Conservation (phyloP, 2,888 invertebrate genomes). For the Tetramorium bicarinatum region DNA sequence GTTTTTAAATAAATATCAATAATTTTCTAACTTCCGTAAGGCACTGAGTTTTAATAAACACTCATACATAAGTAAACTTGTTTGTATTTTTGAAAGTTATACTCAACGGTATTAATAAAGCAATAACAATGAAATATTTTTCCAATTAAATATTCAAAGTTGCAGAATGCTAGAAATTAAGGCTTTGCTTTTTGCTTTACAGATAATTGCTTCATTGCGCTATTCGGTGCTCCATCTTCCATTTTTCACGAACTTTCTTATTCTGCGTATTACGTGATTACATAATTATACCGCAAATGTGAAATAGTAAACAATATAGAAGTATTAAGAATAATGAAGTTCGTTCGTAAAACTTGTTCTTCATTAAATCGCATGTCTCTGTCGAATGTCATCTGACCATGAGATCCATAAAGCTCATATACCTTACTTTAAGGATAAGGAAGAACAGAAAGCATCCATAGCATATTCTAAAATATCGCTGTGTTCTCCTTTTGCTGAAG, state of each 20-base stretch:
- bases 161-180: neutral
- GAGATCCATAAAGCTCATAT: no score
- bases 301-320: neutral
- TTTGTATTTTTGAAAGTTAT: neutral
- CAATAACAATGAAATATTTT: neutral
- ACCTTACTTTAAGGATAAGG: no score
- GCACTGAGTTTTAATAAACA: neutral
- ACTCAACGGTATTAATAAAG: neutral
- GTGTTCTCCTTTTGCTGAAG: no score
- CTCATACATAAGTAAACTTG: neutral
- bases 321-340: neutral
- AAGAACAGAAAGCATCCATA: no score
- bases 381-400: neutral
- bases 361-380: neutral
- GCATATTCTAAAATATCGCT: no score
- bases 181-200: neutral
- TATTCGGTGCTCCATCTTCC: neutral
- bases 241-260: neutral
- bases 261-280: neutral
- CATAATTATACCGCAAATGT: neutral
- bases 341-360: neutral
- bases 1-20: neutral
- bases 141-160: neutral
- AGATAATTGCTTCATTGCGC: neutral
- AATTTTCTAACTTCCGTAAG: neutral